These are phyloP conservation scores for Diadophis punctatus DNA, from an alignment of 2,113 vertebrate species.

Conservation along the genomic window DNA sequence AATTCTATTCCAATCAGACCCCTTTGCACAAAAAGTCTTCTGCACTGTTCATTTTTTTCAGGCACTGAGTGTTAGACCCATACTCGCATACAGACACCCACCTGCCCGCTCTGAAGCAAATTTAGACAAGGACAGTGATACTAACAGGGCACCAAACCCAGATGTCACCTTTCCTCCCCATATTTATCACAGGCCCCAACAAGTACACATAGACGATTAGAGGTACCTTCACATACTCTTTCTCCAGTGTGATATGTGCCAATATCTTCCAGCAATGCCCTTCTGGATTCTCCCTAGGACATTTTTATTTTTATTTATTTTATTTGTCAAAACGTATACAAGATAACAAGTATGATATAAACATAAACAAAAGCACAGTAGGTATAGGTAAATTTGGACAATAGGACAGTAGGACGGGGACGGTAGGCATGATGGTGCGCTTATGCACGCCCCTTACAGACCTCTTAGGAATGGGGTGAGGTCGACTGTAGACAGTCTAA, in stretches of 20 bases:
- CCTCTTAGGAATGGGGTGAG: too few relatives aligned
- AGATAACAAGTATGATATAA: too few relatives aligned
- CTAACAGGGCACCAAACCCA: background rate
- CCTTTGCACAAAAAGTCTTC: background rate
- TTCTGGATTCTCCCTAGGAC: background rate
- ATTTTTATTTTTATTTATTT: too few relatives aligned
- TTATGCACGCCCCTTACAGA: too few relatives aligned
- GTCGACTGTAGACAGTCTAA: too few relatives aligned
- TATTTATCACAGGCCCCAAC: background rate
- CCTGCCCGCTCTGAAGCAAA: background rate
- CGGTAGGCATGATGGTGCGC: too few relatives aligned
- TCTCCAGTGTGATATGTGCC: background rate
- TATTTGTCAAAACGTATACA: too few relatives aligned
- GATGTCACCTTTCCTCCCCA: background rate
- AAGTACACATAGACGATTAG: background rate
- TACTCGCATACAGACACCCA: background rate
- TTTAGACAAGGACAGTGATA: background rate
- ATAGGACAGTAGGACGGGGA: too few relatives aligned
- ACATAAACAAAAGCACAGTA: too few relatives aligned
- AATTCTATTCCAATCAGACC: background rate
- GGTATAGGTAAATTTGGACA: too few relatives aligned
- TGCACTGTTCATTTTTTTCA: background rate
- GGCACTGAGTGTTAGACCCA: background rate
- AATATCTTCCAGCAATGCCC: background rate
- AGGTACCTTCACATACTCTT: background rate